Base-by-base conservation (phyloP, 2,888 invertebrate genomes). In the Nomada ferruginata region DNA sequence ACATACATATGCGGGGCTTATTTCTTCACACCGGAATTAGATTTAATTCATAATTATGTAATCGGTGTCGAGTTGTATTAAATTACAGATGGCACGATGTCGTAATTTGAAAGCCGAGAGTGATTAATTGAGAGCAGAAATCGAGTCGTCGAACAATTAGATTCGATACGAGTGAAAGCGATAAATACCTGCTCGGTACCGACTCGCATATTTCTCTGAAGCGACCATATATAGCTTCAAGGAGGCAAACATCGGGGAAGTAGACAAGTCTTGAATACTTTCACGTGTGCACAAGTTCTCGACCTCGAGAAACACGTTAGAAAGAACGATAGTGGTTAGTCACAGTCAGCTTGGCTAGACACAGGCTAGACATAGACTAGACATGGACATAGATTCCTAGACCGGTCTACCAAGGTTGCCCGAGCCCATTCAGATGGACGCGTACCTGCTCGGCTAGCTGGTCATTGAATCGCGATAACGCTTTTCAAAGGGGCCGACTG, bases 261-360 rank as follows among this genome's bases (percentile, higher is more conserved):
- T 18, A 23, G 18, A 20, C 26, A 11, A 5, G 57, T 20, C 26
- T 18, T 7, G 61, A 36, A 47, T 15, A 47, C 59, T 61, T 65
- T 60, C 65, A 57, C 60, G 36, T 15, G 29, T 11, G 11, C 10
- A 9, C 18, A 36, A 53, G 55, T 44, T 13, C 23, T 47, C 75
- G 83, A 44, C 83, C 83, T 84, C 76, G 44, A 50, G 29, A 63
- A 55, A 74, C 47, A 50, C 74, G 83, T 76, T 83, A 84, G 84
- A 83, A 83, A 74, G 64, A 71, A 55, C 78, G 84, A 84, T 81
- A 83, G 84, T 57, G n/a, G 53, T 23, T 53, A 70, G 79, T 82
- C 82, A 84, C 78, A 82, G 50, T 76, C 36, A n/a, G 59, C 26
- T 53, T 20, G 85, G 76, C 85, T 82, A 85, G 85, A 85, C 85